Base-by-base conservation (phyloP, 1,140 invertebrate genomes). In the Thaumatotibia leucotreta region DNA sequence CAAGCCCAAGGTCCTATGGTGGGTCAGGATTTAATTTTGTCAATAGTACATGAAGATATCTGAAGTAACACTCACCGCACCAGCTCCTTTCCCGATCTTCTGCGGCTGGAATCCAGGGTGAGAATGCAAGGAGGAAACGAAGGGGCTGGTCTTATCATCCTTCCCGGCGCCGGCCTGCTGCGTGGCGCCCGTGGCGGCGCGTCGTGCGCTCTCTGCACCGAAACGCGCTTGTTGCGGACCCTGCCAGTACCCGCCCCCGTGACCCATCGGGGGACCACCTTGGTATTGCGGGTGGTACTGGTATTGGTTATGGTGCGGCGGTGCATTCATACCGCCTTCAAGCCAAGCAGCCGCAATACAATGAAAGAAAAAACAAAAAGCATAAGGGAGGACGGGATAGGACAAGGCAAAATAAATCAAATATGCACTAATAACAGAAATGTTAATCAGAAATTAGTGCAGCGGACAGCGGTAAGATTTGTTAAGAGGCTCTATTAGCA, bases 31-130 rank as follows among this genome's bases (percentile, higher is more conserved):
- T n/a, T n/a, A n/a, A n/a, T n/a, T n/a, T n/a, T n/a, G n/a, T n/a
- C n/a, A n/a, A n/a, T n/a, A n/a, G n/a, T n/a, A n/a, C n/a, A n/a
- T n/a, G n/a, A n/a, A n/a, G n/a, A n/a, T n/a, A n/a, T n/a, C n/a
- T n/a, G n/a, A n/a, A n/a, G n/a, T n/a, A n/a, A n/a, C 14, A 82
- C 77, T 87, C 74, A 91, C 91, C 93, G 93, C 93, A 90, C 95
- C 95, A 61, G 93, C 92, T 69, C 95, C 95, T 89, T 97, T 97
- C 32, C 96, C 97, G 75, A 97, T 94, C 93, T 98, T 98, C 79
- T 98, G 97, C 17, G 98, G 98, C 72, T 96, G 96, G 89, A 99
- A 99, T 69, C 95, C 95, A 35, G 97, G 97, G 92, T 99, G 97
- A 20, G 97, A 97, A 94, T 97, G 97, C 65, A 95, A 93, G 61